Conservation (phyloP, 2,888 invertebrate species). For the Hydroisotoma schaefferi region DNA sequence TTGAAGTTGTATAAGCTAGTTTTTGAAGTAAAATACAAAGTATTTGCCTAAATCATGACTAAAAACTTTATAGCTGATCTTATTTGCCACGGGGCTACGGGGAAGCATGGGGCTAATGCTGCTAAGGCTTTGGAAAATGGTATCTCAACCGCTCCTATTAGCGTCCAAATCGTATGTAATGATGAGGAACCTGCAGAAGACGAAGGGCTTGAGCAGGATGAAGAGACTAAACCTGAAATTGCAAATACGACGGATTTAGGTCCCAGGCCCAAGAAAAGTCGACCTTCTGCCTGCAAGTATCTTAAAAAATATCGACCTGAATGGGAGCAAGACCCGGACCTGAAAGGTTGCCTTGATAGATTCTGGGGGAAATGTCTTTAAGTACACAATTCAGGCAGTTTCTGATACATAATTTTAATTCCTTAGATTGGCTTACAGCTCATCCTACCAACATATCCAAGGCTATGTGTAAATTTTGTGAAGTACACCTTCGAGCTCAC, state of each 20-base stretch:
- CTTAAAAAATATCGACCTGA: constrained; percentile 35
- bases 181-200: constrained; percentile 2
- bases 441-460: constrained; percentile 31
- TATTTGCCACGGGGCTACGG: constrained; percentile 30
- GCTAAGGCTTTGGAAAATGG: constrained; percentile 28
- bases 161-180: constrained; percentile 35
- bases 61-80: constrained; percentile 25
- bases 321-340: constrained; percentile 40
- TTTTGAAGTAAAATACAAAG: background rate
- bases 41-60: background rate
- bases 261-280: constrained; percentile 4
- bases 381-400: background rate
- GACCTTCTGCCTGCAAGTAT: constrained; percentile 10
- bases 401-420: background rate
- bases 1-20: background rate
- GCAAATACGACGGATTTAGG: too few relatives aligned
- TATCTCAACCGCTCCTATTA: constrained; percentile 31
- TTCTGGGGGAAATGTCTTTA: background rate
- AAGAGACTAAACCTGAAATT: constrained; percentile 16
- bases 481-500: constrained; percentile 34
- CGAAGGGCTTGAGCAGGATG: background rate
- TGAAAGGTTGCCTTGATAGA: constrained; percentile 29
- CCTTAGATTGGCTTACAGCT: constrained; percentile 38
- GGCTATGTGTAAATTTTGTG: constrained; percentile 40
- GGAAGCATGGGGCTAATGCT: constrained; percentile 39